A percentile compares a stretch with the other conserved stretches of the same genome.
phyloP scores from a whole-genome alignment of 2,888 invertebrate genomes.

The Piscicola geometra region DNA sequence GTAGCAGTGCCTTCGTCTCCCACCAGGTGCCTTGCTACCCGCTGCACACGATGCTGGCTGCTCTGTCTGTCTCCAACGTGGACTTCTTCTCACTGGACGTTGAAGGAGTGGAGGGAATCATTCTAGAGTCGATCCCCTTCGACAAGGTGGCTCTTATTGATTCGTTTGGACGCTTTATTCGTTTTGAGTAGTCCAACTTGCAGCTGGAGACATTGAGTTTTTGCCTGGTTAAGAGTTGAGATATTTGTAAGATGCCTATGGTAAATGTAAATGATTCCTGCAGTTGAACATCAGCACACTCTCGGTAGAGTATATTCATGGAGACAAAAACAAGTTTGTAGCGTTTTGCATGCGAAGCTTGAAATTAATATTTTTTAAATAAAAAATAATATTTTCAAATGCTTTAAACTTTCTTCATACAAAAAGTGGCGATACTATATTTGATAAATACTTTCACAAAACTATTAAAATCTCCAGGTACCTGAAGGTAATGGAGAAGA shows the following conservation, averaged over 20 bases:
- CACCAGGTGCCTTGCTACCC: slow-evolving; percentile 72
- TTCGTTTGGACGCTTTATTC: slow-evolving; percentile 28
- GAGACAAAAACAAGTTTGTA: slow-evolving; percentile 5
- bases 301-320: slow-evolving; percentile 34
- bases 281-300: slow-evolving; percentile 25
- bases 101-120: slow-evolving; percentile 59
- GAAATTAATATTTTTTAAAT: neutral
- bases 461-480: no score
- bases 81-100: slow-evolving; percentile 69
- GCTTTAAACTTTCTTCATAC: no score
- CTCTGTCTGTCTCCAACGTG: slow-evolving; percentile 67
- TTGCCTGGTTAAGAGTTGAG: neutral
- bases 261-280: neutral
- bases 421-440: no score
- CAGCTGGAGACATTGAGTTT: neutral
- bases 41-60: slow-evolving; percentile 72
- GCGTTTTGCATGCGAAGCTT: neutral
- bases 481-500: slow-evolving; percentile 14
- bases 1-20: neutral
- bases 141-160: slow-evolving; percentile 58
- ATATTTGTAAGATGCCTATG: neutral
- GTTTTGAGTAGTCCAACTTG: neutral
- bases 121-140: slow-evolving; percentile 63
- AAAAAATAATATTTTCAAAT: neutral
- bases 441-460: no score